These are phyloP conservation scores for Drosophila erecta DNA, from an alignment of 1,140 invertebrate genomes.

Conservation along the genomic window DNA sequence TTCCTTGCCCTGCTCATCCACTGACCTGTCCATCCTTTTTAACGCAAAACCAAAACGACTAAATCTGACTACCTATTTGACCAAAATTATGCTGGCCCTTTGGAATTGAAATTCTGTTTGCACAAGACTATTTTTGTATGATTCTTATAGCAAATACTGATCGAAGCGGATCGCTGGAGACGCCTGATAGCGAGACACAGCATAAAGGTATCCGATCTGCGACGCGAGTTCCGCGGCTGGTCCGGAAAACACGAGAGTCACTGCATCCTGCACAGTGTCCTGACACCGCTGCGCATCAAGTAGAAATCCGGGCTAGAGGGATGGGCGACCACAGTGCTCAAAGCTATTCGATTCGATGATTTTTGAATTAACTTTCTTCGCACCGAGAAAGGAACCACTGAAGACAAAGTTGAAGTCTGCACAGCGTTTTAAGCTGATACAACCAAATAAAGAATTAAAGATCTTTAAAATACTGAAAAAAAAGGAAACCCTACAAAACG, in stretches of 20 bases:
- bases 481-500: slow-evolving; percentile 11
- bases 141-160: slow-evolving; percentile 83
- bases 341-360: slow-evolving; percentile 61
- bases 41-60: slow-evolving; percentile 67
- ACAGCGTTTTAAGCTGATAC: slow-evolving; percentile 78
- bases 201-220: slow-evolving; percentile 74
- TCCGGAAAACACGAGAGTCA: slow-evolving; percentile 82
- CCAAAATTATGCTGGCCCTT: slow-evolving; percentile 30
- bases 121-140: slow-evolving; percentile 66
- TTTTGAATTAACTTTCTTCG: slow-evolving; percentile 45
- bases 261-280: slow-evolving; percentile 83
- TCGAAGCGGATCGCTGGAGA: slow-evolving; percentile 82
- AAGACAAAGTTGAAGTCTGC: slow-evolving; percentile 66
- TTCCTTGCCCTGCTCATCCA: slow-evolving; percentile 2
- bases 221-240: slow-evolving; percentile 84
- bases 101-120: slow-evolving; percentile 54
- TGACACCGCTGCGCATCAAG: slow-evolving; percentile 79
- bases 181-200: slow-evolving; percentile 76
- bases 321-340: slow-evolving; percentile 54
- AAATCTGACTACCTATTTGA: slow-evolving; percentile 25
- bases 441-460: slow-evolving; percentile 67
- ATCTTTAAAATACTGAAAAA: slow-evolving; percentile 58
- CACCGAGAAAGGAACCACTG: slow-evolving; percentile 47
- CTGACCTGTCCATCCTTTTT: slow-evolving; percentile 52
- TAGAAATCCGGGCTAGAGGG: slow-evolving; percentile 35